phyloP scores from a whole-genome alignment of 1,140 invertebrate species.

The Drosophila lini region DNA sequence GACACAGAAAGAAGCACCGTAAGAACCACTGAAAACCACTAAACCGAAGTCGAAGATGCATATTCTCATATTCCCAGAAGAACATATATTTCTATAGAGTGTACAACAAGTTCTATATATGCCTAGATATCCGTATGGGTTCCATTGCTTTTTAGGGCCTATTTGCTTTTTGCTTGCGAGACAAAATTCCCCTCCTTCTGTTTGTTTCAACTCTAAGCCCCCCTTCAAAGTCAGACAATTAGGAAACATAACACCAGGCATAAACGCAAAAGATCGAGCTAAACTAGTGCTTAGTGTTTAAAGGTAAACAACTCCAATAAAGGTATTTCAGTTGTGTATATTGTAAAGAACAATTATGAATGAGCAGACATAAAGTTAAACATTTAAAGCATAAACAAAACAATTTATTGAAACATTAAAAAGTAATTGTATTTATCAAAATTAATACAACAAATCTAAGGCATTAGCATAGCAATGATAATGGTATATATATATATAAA shows the following conservation, averaged over 20 bases:
- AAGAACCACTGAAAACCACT: slow-evolving; percentile 65
- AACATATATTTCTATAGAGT: slow-evolving; percentile 52
- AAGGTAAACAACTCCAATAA: slow-evolving; percentile 35
- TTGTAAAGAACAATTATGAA: slow-evolving; percentile 72
- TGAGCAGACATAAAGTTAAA: slow-evolving; percentile 77
- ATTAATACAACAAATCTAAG: slow-evolving; percentile 68
- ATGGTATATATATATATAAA: slow-evolving; percentile 44
- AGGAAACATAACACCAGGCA: slow-evolving; percentile 70
- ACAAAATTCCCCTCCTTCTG: slow-evolving; percentile 18
- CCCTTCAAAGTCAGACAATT: slow-evolving; percentile 41
- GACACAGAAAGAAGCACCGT: slow-evolving; percentile 65
- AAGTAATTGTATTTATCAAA: slow-evolving; percentile 81
- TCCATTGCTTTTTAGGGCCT: slow-evolving; percentile 43
- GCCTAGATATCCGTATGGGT: slow-evolving; percentile 26
- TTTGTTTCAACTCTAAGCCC: slow-evolving; percentile 10
- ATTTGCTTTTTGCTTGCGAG: slow-evolving; percentile 54
- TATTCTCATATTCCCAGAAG: slow-evolving; percentile 27
- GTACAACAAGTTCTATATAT: slow-evolving; percentile 48
- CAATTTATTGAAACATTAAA: slow-evolving; percentile 79
- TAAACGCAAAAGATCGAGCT: slow-evolving; percentile 79
- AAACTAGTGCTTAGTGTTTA: slow-evolving; percentile 76
- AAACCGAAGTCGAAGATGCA: slow-evolving; percentile 30
- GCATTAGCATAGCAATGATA: slow-evolving; percentile 80
- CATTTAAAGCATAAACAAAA: slow-evolving; percentile 68
- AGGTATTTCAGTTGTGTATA: slow-evolving; percentile 75